phyloP scores from a whole-genome alignment of 2,113 vertebrate species.

The Odontesthes bonariensis region DNA sequence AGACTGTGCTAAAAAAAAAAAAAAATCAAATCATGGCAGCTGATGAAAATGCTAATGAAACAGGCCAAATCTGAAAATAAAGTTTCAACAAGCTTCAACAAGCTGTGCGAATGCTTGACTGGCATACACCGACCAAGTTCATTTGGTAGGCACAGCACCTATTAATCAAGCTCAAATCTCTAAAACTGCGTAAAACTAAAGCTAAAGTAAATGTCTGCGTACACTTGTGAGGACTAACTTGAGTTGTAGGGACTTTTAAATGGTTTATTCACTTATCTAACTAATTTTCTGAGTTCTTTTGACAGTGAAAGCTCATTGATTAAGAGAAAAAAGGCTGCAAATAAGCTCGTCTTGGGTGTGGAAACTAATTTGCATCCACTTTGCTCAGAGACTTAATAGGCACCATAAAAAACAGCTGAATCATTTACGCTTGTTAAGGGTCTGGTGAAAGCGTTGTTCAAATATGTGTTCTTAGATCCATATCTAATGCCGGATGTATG shows the following conservation, averaged over 20 bases:
- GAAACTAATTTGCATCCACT: slow-evolving; percentile 2
- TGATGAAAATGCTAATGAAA: slow-evolving; percentile 35
- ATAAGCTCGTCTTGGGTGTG: background rate
- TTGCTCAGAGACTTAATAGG: background rate
- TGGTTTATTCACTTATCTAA: background rate
- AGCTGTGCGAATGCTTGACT: slow-evolving; percentile 41
- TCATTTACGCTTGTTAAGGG: background rate
- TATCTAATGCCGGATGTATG: background rate
- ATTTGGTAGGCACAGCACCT: slow-evolving; percentile 38
- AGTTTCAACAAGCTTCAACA: slow-evolving; percentile 50
- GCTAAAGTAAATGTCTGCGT: slow-evolving; percentile 19
- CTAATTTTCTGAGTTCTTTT: slow-evolving; percentile 4
- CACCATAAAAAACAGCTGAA: background rate
- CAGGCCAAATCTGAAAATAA: slow-evolving; percentile 23
- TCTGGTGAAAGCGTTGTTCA: background rate
- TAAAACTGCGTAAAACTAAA: slow-evolving; percentile 47
- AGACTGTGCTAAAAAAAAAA: slow-evolving; percentile 4
- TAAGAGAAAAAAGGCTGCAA: background rate
- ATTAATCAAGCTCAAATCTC: slow-evolving; percentile 27
- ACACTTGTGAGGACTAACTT: background rate
- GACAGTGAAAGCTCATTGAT: background rate
- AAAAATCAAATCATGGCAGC: slow-evolving; percentile 15
- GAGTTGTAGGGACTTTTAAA: background rate
- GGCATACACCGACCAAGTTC: slow-evolving; percentile 17
- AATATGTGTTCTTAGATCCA: background rate